Base-by-base conservation (phyloP, 2,113 vertebrate species). In the Myrmophylax atrothorax region DNA sequence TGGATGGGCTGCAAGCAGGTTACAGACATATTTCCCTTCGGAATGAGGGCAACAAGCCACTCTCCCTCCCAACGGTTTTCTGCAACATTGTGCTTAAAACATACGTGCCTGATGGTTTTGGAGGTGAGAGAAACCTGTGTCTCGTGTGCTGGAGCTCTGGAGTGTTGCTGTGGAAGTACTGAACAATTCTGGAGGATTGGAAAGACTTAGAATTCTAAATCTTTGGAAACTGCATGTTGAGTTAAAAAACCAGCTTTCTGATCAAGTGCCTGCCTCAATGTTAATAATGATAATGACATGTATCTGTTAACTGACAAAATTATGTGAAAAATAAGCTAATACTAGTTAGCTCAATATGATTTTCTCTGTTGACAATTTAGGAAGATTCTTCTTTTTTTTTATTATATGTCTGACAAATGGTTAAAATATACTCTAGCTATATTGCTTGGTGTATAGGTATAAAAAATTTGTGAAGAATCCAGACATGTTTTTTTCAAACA, bases 81-180 rank as follows among this genome's bases (percentile, higher is more conserved):
- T 99, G 99, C 98, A 99, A 99, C 97, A 99, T 99, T 97, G 99
- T 99, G 84, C 99, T 99, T 72, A 99, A 99, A 98, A 99, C 99
- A 70, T 99, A 99, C 3, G 99, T 99, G 89, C 99, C 99, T 86
- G 99, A 99, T 72, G 99, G 99, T 31, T 99, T 99, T 66, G 99
- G 99, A 98, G 99, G 99, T 99, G 97, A 99, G 97, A 59, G 10
- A 28, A 94, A 75, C 38, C 40, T 80, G 47, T 77, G 9, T 16
- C 38, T 80, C 4, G 0, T 35, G 26, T 47, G 46, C n/a, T 24
- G 5, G 79, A 64, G 22, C 25, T 67, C 67, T 47, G 19, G 29
- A 22, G 19, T 49, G 64, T 31, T 52, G 52, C 4, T 67, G 46
- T 53, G 82, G 10, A 47, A 59, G 49, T 44, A 26, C 55, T 50